Percentiles rank a stretch among this genome's conserved stretches.
Conservation (phyloP, 2,888 invertebrate genomes). For the Drepana falcataria region DNA sequence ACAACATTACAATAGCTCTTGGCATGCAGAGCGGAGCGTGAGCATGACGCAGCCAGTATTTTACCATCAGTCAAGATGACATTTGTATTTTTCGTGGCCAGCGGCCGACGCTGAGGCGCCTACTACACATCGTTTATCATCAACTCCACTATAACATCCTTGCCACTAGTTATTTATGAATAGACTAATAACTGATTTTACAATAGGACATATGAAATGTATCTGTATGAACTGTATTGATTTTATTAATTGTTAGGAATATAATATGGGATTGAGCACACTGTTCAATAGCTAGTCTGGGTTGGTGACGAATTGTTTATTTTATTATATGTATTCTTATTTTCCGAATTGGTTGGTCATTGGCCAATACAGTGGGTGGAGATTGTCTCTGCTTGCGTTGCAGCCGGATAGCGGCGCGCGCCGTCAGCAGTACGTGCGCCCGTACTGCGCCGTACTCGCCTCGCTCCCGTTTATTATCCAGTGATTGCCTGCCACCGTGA, state of each 20-base stretch:
- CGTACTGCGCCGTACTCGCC: conserved; percentile 50
- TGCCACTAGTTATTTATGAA: conserved; percentile 60
- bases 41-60: conserved; percentile 72
- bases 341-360: conserved; percentile 17
- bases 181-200: conserved; percentile 37
- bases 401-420: conserved; percentile 38
- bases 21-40: conserved; percentile 68
- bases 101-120: conserved; percentile 70
- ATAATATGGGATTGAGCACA: no score
- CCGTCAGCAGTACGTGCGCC: conserved; percentile 61
- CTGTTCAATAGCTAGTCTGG: no score
- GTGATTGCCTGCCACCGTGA: conserved; percentile 74
- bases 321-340: no score
- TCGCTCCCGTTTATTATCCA: conserved; percentile 72
- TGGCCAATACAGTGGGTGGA: conserved; percentile 31
- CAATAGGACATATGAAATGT: no score
- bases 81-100: conserved; percentile 75
- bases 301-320: no score
- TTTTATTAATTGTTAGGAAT: conserved; percentile 27
- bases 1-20: conserved; percentile 61
- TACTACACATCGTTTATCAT: conserved; percentile 68
- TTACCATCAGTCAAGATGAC: conserved; percentile 76
- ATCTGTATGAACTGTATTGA: no score
- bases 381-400: conserved; percentile 36
- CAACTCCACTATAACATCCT: conserved; percentile 52